Percentiles rank a stretch among this genome's conserved stretches.
Conservation (phyloP, 1,140 invertebrate genomes). For the Macrobrachium nipponense region DNA sequence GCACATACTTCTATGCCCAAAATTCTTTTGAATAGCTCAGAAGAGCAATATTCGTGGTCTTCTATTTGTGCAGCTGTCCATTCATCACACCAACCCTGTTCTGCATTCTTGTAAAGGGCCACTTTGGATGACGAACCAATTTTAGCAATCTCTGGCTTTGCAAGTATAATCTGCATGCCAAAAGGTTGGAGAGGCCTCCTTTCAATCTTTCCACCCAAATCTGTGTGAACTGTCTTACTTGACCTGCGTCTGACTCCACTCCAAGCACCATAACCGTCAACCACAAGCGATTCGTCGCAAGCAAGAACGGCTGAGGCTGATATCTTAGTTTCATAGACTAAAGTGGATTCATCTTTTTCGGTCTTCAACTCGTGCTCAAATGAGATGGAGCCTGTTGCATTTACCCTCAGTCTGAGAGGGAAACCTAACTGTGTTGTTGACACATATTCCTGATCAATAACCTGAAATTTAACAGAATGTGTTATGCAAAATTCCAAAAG, state of each 20-base stretch:
- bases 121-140: constrained; percentile 27
- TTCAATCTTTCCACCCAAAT: constrained; percentile 34
- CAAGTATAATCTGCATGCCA: constrained; percentile 17
- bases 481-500: not conserved
- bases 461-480: constrained; percentile 24
- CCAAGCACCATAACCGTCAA: constrained; percentile 28
- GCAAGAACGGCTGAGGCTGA: constrained; percentile 29
- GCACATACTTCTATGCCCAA: constrained; percentile 27
- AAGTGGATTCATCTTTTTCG: not conserved
- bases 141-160: constrained; percentile 27
- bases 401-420: constrained; percentile 36
- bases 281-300: constrained; percentile 29
- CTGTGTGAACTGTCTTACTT: constrained; percentile 21
- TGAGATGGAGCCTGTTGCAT: constrained; percentile 39
- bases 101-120: constrained; percentile 3
- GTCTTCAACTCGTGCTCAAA: constrained; percentile 27
- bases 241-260: constrained; percentile 38
- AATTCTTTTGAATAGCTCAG: constrained; percentile 13
- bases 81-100: constrained; percentile 18
- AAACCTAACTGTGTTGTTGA: constrained; percentile 38
- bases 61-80: not conserved
- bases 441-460: constrained; percentile 48
- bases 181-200: not conserved
- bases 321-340: not conserved
- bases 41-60: not conserved